Base-by-base conservation (phyloP, 2,113 vertebrate species). In the Hystrix brachyura region DNA sequence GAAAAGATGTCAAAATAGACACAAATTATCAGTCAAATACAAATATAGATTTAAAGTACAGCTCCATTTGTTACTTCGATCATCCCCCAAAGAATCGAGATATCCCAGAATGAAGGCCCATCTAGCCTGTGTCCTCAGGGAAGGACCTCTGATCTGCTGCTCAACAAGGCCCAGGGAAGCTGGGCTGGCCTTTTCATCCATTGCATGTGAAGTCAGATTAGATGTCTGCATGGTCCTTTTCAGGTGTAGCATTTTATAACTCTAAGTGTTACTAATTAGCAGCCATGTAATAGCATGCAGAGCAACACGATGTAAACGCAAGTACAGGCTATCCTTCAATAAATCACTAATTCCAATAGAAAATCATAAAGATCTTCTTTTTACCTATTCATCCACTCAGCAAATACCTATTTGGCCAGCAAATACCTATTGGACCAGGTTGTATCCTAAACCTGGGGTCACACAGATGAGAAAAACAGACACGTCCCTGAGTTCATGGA, bases 31-130 rank as follows among this genome's bases (percentile, higher is more conserved):
- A 51, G 74, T 71, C 19, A 53, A 53, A 59, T 74, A 48, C 76
- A 65, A 96, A 78, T 23, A 62, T 4, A 92, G 25, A 43, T 87
- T 85, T 69, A 81, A 91, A 92, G 38, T 96, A 94, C 79, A 83
- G 76, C 32, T 86, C 51, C 43, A n/a, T n/a, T 93, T 38, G 17
- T 87, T 69, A 48, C 32, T 51, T 2, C 34, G 23, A 92, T 57
- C 69, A 19, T 82, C 67, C 94, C 43, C 89, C 79, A 89, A 84
- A 84, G 87, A 6, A 92, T 32, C 64, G 60, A 67, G 76, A 71
- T 53, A 34, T 17, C 4, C 59, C 7, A 71, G 21, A 83, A 53
- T 74, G 59, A 65, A 90, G 71, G n/a, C 82, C 2, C 10, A 21
- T 18, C 46, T 65, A 87, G 55, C 55, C 21, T 12, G 2, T 13